Base-by-base conservation (phyloP, 1,140 invertebrate genomes). In the Stegodyphus dumicola region DNA sequence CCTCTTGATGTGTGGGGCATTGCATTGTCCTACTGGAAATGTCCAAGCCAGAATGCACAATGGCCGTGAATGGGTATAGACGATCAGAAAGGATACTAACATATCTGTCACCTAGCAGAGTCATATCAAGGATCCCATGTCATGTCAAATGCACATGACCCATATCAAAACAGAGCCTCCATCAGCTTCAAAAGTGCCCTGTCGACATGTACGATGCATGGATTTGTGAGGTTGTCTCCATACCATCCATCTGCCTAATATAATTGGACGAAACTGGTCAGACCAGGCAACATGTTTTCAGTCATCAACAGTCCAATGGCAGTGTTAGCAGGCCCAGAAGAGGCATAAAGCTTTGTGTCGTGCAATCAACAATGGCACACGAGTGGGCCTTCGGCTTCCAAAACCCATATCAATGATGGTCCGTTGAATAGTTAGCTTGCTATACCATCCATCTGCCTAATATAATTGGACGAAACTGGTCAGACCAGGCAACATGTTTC, bases 331-430 rank as follows among this genome's bases (percentile, higher is more conserved):
- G 65, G 17, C 65, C n/a, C 65, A 67, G 65, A 6, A 1, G 0
- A 15, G 7, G 17, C 17, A n/a, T 67, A 67, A 17, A 67, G 17
- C 65, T 67, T 15, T 15, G 7, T 67, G 11, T 67, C 65, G 17
- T 67, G 7, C 17, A 67, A n/a, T 67, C 65, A 67, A n/a, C 65
- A 67, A 67, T 13, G 65, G 17, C n/a, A 67, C 65, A 67, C 65
- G 6, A 67, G 17, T 13, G 17, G 17, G 11, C 17, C 65, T 67
- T 67, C 6, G 11, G 17, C 65, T 67, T 6, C 5, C 3, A 67
- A 13, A 17, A 2, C 17, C 17, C 65, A 67, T 17, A 67, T 67
- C 17, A 7, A 15, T 67, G 13, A 67, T 6, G 5, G 2, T 67
- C 2, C 0, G 65, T 6, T 67, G 65, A 67, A 67, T n/a, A n/a